phyloP scores from a whole-genome alignment of 2,888 invertebrate species.

The Drosophila formosana region DNA sequence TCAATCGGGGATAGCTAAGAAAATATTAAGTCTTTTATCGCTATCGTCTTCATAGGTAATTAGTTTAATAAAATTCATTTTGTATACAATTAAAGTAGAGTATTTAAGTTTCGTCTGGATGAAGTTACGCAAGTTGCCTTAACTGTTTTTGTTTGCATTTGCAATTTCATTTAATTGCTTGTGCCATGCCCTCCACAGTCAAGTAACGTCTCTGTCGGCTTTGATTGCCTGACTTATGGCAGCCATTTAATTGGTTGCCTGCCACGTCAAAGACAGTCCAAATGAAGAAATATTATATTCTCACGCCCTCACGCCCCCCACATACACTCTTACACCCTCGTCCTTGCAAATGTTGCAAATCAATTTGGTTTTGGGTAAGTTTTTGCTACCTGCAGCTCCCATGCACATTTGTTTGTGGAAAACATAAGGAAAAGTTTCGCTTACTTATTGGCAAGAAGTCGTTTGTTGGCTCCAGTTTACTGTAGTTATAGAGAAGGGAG shows the following conservation, averaged over 20 bases:
- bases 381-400: constrained; percentile 55
- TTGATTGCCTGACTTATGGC: constrained; percentile 74
- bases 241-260: constrained; percentile 68
- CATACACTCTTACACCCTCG: not conserved
- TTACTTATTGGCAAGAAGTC: constrained; percentile 69
- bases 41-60: no score
- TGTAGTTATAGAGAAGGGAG: constrained; percentile 15
- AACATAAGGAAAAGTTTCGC: constrained; percentile 67
- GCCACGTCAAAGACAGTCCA: constrained; percentile 70
- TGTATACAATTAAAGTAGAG: constrained; percentile 16
- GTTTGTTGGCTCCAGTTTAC: constrained; percentile 42
- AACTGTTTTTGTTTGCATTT: constrained; percentile 55
- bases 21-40: not conserved
- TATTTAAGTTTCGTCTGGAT: constrained; percentile 26
- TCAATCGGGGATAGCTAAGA: not conserved
- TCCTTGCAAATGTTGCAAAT: constrained; percentile 62
- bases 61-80: no score
- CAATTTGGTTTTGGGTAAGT: constrained; percentile 67
- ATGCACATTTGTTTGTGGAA: constrained; percentile 67
- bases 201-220: constrained; percentile 39
- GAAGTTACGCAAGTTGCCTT: not conserved
- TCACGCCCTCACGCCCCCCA: not conserved
- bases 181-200: constrained; percentile 21
- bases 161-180: constrained; percentile 68
- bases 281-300: constrained; percentile 68